Percentiles rank a stretch among this genome's conserved stretches.
phyloP scores from a whole-genome alignment of 2,888 invertebrate species.

The Leptogaster cylindrica region DNA sequence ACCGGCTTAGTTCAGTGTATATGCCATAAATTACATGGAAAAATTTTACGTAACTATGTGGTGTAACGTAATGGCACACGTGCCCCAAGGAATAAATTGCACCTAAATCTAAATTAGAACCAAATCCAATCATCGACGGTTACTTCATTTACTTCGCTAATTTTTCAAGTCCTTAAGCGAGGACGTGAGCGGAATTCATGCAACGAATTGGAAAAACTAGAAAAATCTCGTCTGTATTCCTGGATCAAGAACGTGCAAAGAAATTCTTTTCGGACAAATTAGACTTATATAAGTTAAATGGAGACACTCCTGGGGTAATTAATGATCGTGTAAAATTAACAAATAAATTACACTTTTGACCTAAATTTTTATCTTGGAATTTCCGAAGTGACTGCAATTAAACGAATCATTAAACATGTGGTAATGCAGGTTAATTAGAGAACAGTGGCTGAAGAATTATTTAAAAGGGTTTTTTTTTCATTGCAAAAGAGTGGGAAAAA shows the following conservation, averaged over 20 bases:
- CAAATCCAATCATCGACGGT: conserved; percentile 47
- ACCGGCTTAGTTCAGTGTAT: conserved; percentile 14
- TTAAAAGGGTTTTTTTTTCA: no score
- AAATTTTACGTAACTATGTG: conserved; percentile 30
- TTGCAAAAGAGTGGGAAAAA: no score
- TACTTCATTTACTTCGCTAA: conserved; percentile 54
- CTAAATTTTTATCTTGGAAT: conserved; percentile 9
- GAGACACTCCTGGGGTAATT: conserved; percentile 5
- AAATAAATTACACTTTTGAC: conserved; percentile 16
- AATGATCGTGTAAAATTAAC: conserved; percentile 27
- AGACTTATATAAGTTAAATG: conserved; percentile 20
- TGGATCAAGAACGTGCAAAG: conserved; percentile 39
- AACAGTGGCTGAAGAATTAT: no score
- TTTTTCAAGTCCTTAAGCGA: conserved; percentile 59
- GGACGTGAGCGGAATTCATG: conserved; percentile 56
- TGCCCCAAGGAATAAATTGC: conserved; percentile 50
- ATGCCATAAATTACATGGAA: conserved; percentile 26
- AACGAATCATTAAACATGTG: no score
- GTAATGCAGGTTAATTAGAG: no score
- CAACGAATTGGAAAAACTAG: conserved; percentile 31
- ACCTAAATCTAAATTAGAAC: conserved; percentile 52
- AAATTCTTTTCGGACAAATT: conserved; percentile 30
- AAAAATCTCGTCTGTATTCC: conserved; percentile 19
- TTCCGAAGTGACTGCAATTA: no score
- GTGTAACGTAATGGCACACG: conserved; percentile 39